Conservation (phyloP, 1,140 invertebrate species). For the Drosophila malerkotliana region DNA sequence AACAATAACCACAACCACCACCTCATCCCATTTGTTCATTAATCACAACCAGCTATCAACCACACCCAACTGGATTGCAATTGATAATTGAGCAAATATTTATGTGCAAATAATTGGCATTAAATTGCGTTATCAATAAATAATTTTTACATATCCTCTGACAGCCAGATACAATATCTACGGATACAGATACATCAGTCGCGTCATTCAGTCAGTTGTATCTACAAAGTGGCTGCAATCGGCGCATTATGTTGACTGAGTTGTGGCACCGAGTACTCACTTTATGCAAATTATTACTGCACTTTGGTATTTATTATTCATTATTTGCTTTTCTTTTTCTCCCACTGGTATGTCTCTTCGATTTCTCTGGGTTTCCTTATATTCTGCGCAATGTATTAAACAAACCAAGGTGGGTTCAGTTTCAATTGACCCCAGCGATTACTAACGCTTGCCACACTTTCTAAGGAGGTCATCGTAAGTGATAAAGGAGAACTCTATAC, state of each 20-base stretch:
- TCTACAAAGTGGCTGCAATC: constrained; percentile 48
- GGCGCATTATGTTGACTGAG: constrained; percentile 70
- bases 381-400: constrained; percentile 45
- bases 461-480: constrained; percentile 7
- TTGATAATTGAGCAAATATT: constrained; percentile 79
- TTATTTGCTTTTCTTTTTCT: constrained; percentile 3
- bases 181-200: constrained; percentile 12
- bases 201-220: constrained; percentile 11
- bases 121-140: constrained; percentile 83
- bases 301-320: constrained; percentile 42
- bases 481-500: no score
- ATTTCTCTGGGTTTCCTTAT: constrained; percentile 28
- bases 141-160: constrained; percentile 70
- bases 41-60: constrained; percentile 43
- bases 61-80: constrained; percentile 53
- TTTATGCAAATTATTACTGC: constrained; percentile 43
- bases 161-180: not conserved
- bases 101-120: constrained; percentile 80
- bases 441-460: constrained; percentile 13
- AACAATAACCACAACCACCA: constrained; percentile 48
- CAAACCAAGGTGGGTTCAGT: constrained; percentile 43
- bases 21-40: constrained; percentile 27
- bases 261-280: constrained; percentile 45
- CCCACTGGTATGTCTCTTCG: constrained; percentile 1
- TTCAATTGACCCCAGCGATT: constrained; percentile 26